Conservation (phyloP, 2,888 invertebrate genomes). For the Reticulitermes lucifugus region DNA sequence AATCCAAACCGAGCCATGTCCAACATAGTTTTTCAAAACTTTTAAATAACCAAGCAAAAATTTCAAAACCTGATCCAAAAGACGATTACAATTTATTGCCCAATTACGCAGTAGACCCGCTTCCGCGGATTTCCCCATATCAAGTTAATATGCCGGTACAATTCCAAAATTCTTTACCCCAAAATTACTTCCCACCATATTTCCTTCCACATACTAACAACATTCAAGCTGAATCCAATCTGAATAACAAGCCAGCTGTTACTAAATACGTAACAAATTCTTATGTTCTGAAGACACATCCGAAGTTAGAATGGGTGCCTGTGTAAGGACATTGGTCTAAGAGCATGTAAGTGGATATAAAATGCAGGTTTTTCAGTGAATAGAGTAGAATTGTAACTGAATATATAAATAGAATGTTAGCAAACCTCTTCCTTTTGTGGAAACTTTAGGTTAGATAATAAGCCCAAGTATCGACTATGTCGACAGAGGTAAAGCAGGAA, state of each 20-base stretch:
- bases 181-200: neutral
- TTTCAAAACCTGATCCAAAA: neutral
- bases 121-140: no score
- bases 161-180: neutral
- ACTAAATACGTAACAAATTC: neutral
- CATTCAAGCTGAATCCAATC: neutral
- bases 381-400: no score
- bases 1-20: neutral
- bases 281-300: neutral
- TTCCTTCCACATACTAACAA: neutral
- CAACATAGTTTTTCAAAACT: neutral
- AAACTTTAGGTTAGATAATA: no score
- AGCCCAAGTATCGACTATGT: no score
- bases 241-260: neutral
- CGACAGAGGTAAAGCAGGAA: no score
- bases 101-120: neutral
- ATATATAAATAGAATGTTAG: no score
- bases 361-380: no score
- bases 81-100: neutral
- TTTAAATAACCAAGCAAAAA: neutral
- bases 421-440: no score
- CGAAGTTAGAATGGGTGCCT: conserved; percentile 18
- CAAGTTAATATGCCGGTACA: no score
- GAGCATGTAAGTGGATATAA: neutral
- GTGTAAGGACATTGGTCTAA: neutral